phyloP scores from a whole-genome alignment of 2,113 vertebrate species.

The Neolamprologus ventralis region DNA sequence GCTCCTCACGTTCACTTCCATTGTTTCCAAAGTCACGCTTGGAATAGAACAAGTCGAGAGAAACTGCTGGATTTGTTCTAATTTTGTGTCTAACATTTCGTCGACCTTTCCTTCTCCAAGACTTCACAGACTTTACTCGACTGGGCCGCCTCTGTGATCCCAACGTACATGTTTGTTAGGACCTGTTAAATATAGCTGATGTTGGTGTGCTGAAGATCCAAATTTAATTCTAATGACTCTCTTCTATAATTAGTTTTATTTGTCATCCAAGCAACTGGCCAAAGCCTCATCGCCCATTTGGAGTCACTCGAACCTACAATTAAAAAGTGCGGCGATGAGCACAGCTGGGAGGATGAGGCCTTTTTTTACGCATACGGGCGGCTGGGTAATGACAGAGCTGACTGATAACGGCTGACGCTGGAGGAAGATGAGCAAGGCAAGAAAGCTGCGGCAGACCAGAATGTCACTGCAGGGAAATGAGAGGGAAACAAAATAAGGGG shows the following conservation, averaged over 20 bases:
- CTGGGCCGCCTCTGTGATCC: neutral
- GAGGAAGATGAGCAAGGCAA: conserved; percentile 42
- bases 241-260: conserved; percentile 65
- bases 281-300: conserved; percentile 44
- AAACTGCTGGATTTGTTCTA: neutral
- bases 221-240: conserved; percentile 26
- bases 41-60: neutral
- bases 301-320: conserved; percentile 51
- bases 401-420: conserved; percentile 20
- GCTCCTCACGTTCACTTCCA: neutral
- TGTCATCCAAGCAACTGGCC: conserved; percentile 47
- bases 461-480: conserved; percentile 35
- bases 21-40: conserved; percentile 1
- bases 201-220: conserved; percentile 1
- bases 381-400: conserved; percentile 69
- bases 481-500: conserved; percentile 6
- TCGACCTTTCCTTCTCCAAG: neutral
- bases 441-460: conserved; percentile 44
- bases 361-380: conserved; percentile 30
- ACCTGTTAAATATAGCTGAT: neutral
- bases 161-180: neutral
- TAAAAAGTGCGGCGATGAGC: conserved; percentile 59
- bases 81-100: neutral
- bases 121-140: neutral
- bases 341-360: conserved; percentile 36